Conservation (phyloP, 2,888 invertebrate genomes). For the Drosophila rubida region DNA sequence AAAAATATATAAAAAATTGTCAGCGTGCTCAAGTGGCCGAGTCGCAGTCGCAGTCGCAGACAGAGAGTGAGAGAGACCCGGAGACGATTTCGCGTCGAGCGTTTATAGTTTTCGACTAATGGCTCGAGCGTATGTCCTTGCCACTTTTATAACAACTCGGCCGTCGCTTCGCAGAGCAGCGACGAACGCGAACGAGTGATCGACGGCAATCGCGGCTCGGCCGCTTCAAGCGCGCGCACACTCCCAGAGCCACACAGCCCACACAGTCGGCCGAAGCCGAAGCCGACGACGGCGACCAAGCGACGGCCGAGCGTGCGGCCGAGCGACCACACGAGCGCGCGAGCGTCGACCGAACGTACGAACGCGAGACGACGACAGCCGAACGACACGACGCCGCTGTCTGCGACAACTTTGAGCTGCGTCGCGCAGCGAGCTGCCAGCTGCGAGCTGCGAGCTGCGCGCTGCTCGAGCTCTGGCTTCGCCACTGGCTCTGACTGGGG, state of each 20-base stretch:
- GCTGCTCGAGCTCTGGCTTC: conserved; percentile 32
- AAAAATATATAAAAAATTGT: conserved; percentile 41
- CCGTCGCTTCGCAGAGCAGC: conserved; percentile 74
- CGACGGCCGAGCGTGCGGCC: conserved; percentile 25
- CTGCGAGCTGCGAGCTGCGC: conserved; percentile 32
- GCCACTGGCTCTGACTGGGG: conserved; percentile 25
- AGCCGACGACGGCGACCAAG: conserved; percentile 24
- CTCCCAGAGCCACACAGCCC: conserved; percentile 36
- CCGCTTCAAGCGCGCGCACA: conserved; percentile 77
- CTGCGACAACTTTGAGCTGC: conserved; percentile 49
- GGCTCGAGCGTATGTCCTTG: conserved; percentile 85
- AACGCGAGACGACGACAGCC: background rate
- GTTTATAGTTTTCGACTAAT: conserved; percentile 85
- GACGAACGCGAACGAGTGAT: conserved; percentile 73
- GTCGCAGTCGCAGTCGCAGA: conserved; percentile 39
- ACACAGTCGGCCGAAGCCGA: conserved; percentile 11
- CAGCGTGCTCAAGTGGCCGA: conserved; percentile 47
- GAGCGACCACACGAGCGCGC: conserved; percentile 5
- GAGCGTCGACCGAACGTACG: background rate
- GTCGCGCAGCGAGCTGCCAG: conserved; percentile 32
- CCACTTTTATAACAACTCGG: conserved; percentile 85
- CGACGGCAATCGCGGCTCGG: conserved; percentile 70
- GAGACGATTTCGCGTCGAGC: conserved; percentile 84
- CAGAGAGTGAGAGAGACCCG: conserved; percentile 66
- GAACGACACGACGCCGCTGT: conserved; percentile 40